A percentile compares a stretch with the other conserved stretches of the same genome.
Conservation (phyloP, 2,888 invertebrate species). For the Tenodera sinensis region DNA sequence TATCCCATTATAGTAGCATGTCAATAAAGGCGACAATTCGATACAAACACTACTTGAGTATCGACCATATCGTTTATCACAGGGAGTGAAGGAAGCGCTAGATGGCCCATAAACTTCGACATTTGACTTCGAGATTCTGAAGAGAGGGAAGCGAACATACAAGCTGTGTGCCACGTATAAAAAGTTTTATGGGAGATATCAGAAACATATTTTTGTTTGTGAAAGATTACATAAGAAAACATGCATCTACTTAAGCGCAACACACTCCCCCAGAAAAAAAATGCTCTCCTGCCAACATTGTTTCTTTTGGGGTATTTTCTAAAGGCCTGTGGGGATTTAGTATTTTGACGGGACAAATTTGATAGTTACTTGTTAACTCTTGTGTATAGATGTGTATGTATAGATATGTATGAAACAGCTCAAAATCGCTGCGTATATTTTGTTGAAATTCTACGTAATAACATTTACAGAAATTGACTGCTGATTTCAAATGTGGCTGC, state of each 20-base stretch:
- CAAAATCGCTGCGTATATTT: too few relatives aligned
- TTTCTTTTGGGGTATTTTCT: too few relatives aligned
- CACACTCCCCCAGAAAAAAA: too few relatives aligned
- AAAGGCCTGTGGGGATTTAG: rapidly evolving
- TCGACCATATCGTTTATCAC: slow-evolving; percentile 22
- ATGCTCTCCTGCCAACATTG: too few relatives aligned
- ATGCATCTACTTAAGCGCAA: background rate
- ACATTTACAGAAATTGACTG: too few relatives aligned
- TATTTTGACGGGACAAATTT: too few relatives aligned
- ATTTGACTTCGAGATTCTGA: background rate
- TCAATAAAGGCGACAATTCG: slow-evolving; percentile 1
- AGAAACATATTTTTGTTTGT: background rate
- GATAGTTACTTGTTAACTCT: too few relatives aligned
- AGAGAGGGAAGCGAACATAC: background rate
- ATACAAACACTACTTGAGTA: background rate
- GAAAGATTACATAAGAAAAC: background rate
- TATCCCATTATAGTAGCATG: background rate
- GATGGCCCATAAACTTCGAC: slow-evolving; percentile 19
- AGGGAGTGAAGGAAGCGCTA: slow-evolving; percentile 11
- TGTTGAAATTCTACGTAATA: too few relatives aligned
- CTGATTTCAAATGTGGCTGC: too few relatives aligned
- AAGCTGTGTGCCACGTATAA: background rate
- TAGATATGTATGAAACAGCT: too few relatives aligned
- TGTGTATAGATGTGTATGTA: too few relatives aligned
- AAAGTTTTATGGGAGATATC: background rate